Conservation (phyloP, 1,140 invertebrate genomes). For the Grapholita molesta region DNA sequence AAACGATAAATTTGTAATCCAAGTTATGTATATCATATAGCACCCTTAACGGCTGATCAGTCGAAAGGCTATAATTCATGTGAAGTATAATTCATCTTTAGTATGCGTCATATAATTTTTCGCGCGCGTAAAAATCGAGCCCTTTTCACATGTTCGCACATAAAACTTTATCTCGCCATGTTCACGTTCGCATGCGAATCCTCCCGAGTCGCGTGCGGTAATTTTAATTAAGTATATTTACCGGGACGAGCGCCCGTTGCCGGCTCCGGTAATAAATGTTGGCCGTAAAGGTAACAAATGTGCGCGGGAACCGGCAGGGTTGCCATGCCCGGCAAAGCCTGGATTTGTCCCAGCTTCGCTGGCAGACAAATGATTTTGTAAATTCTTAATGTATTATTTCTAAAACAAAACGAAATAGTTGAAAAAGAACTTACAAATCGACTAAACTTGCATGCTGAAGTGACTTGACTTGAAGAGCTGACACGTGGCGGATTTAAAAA, state of each 20-base stretch:
- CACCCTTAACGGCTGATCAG: neutral
- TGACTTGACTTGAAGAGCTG: neutral
- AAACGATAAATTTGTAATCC: neutral
- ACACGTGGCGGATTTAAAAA: too few species aligned
- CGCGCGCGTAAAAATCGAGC: constrained; percentile 15
- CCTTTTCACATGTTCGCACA: constrained; percentile 12
- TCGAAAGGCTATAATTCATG: neutral
- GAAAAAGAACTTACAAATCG: too few species aligned
- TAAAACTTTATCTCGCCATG: constrained; percentile 41
- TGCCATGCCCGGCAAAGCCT: constrained; percentile 18
- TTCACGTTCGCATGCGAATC: constrained; percentile 41
- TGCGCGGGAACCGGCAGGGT: constrained; percentile 30
- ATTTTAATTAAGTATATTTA: constrained; percentile 71
- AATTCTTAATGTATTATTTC: neutral
- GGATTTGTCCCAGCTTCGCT: neutral
- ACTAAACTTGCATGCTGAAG: neutral
- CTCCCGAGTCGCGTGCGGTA: constrained; percentile 47
- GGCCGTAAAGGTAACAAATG: constrained; percentile 60
- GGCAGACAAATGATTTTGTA: neutral
- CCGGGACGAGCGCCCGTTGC: constrained; percentile 44
- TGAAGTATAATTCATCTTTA: too few species aligned
- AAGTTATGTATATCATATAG: neutral
- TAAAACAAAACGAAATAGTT: neutral
- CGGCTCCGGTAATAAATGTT: constrained; percentile 55
- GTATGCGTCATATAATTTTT: constrained; percentile 2